Evolutionary conservation across 2,113 vertebrate species (phyloP), one percentile per base, ranked within the genome.

Genomic region (Zeus faber): DNA sequence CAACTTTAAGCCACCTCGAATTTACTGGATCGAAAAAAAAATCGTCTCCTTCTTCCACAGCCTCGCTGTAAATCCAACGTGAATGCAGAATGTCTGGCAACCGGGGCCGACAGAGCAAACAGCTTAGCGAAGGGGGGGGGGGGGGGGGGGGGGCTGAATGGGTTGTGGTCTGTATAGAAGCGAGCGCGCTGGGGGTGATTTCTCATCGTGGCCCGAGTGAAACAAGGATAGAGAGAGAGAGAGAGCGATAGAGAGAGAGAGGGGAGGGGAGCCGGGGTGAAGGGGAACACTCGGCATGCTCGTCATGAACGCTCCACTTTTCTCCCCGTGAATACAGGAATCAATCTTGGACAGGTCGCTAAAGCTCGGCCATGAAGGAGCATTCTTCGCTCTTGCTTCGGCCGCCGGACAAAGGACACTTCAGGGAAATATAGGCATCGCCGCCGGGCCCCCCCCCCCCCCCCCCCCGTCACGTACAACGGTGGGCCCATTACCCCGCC

Each of bases 231-330:
- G 31, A 39, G 49, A 37, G 49, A 37, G 51, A 43, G 23, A 20
- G 17, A 43, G 35, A 58, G 53, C 17, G 25, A 27, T 6, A 21
- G 49, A 35, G 27, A 33, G 49, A 35, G 29, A 35, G 49, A 33
- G 49, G 29, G 10, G 29, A 27, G 18, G 29, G 27, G 48, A 33
- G 50, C 25, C 14, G 18, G 16, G 23, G 33, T 55, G 52, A 9
- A 65, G 66, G 87, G 81, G 82, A 84, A 75, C 81, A 86, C 89
- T 98, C 92, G 92, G 92, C 92, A 98, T 98, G 93, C 95, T 89
- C 86, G 92, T 94, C 95, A 97, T 94, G 95, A 92, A 91, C 74
- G 88, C 87, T 93, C 92, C 83, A 91, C 91, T 95, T 96, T 94
- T 88, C 82, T 83, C 81, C 65, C 85, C 50, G n/a, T 96, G 93